Percentiles rank a stretch among this genome's conserved stretches.
Evolutionary conservation across 2,797 vertebrate species (phyloP).

Genomic region (Neosalanx taihuensis): DNA sequence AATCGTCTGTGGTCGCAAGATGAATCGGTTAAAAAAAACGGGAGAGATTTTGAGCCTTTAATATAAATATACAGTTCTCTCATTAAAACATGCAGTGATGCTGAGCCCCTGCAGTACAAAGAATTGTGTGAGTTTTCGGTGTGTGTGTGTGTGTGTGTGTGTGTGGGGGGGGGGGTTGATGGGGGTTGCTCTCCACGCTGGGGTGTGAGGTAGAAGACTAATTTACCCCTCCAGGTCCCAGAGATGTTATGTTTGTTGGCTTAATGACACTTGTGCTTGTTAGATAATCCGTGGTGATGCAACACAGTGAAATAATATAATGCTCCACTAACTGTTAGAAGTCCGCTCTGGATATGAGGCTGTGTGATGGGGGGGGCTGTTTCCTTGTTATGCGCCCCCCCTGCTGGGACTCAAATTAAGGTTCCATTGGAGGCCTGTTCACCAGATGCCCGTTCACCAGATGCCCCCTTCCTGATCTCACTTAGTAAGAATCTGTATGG

Average conservation of each 20-base stretch:
- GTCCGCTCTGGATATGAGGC: constrained; percentile 56
- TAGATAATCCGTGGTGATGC: constrained; percentile 78
- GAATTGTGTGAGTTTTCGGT: constrained; percentile 39
- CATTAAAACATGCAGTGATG: constrained; percentile 57
- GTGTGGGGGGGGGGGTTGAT: no score
- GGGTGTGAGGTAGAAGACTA: constrained; percentile 64
- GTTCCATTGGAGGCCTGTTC: constrained; percentile 63
- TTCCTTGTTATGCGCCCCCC: constrained; percentile 61
- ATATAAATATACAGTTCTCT: constrained; percentile 59
- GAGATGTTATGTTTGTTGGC: constrained; percentile 77
- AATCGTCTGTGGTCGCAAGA: constrained; percentile 61
- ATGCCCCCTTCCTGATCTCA: constrained; percentile 53
- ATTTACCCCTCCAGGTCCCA: constrained; percentile 71
- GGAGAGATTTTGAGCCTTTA: constrained; percentile 42
- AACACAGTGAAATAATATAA: constrained; percentile 70
- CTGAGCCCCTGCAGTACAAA: constrained; percentile 45
- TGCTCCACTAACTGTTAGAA: constrained; percentile 47
- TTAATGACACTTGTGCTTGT: constrained; percentile 75
- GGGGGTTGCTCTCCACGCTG: constrained; percentile 56
- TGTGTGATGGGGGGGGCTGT: constrained; percentile 45
- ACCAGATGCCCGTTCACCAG: no score
- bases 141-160: constrained; percentile 46
- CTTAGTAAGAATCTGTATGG: constrained; percentile 56
- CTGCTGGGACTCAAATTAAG: constrained; percentile 78
- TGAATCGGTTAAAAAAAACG: constrained; percentile 41